Conservation (phyloP, 2,888 invertebrate genomes). For the Scaptomyza parva region DNA sequence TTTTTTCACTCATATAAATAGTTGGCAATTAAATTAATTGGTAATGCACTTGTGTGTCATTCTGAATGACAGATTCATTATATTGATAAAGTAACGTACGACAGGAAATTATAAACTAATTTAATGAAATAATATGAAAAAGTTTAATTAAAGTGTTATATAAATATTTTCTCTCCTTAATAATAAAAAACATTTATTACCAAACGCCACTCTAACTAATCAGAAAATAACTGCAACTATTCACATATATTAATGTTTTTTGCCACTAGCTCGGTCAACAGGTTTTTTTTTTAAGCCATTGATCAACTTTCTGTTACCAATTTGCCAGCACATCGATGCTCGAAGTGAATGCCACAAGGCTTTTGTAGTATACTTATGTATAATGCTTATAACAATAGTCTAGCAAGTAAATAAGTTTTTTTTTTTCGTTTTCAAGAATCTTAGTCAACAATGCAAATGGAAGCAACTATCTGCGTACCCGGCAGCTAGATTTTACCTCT, state of each 20-base stretch:
- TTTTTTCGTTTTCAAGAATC: background rate
- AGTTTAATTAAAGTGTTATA: background rate
- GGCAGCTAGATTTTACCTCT: background rate
- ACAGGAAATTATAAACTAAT: background rate
- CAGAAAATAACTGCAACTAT: background rate
- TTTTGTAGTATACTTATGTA: slow-evolving; percentile 9
- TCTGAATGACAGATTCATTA: slow-evolving; percentile 13
- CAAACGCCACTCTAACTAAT: too few relatives aligned
- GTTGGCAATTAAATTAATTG: slow-evolving; percentile 61
- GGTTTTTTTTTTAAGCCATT: background rate
- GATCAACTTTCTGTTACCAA: background rate
- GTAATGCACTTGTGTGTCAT: slow-evolving; percentile 23
- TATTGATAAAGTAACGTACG: slow-evolving; percentile 5
- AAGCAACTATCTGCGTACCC: slow-evolving; percentile 2
- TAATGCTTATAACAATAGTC: slow-evolving; percentile 11
- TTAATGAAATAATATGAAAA: background rate
- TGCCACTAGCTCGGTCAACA: background rate
- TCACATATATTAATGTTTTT: background rate
- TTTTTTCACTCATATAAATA: slow-evolving; percentile 49
- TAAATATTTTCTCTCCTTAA: background rate
- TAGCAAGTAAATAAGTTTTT: background rate
- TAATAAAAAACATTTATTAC: too few relatives aligned
- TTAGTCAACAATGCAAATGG: slow-evolving; percentile 12
- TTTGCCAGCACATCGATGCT: background rate
- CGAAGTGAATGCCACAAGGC: slow-evolving; percentile 4